Evolutionary conservation across 2,888 invertebrate species (phyloP), one percentile per base, ranked within the genome.

Genomic region (Tetramorium bicarinatum): DNA sequence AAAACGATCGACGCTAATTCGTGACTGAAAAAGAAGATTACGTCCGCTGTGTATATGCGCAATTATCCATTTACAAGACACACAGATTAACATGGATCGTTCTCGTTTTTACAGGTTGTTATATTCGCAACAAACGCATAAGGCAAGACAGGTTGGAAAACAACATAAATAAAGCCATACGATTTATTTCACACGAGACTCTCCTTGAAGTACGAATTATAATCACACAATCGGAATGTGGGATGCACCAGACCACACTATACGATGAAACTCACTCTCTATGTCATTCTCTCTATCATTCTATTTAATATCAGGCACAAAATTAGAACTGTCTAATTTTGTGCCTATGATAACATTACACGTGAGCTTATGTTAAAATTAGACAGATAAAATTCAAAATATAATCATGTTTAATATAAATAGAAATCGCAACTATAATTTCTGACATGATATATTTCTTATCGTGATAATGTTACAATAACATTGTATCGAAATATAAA

Each of bases 1-100:
- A 66, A 41, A 77, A 77, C 54, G 52, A 77, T 66, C 41, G 49
- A 64, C 52, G 64, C 25, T 18, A 64, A 66, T 76, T 44, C 21
- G 38, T 21, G 25, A 11, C 11, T 18, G 49, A 13, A 52, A 34
- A 76, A n/a, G 9, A n/a, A 38, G 6, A 21, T 52, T 0, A 18
- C 2, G n/a, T 29, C 29, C 15, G 25, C 29, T 15, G 47, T 15
- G 59, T 56, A 9, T 8, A 44, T 2, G 34, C 6, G 38, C 41
- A 29, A 52, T 41, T 11, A 11, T 21, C 52, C 62, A 38, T 7
- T 2, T 15, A n/a, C 6, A 9, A 25, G 11, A 59, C 29, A 25
- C 34, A 34, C 11, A 25, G 11, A 38, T 25, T 38, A 54, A 52
- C 67, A 54, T 29, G 38, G 67, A 77, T 66, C 41, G 66, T 77